Conservation (phyloP, 1,140 invertebrate species). For the Drosophila elegans region DNA sequence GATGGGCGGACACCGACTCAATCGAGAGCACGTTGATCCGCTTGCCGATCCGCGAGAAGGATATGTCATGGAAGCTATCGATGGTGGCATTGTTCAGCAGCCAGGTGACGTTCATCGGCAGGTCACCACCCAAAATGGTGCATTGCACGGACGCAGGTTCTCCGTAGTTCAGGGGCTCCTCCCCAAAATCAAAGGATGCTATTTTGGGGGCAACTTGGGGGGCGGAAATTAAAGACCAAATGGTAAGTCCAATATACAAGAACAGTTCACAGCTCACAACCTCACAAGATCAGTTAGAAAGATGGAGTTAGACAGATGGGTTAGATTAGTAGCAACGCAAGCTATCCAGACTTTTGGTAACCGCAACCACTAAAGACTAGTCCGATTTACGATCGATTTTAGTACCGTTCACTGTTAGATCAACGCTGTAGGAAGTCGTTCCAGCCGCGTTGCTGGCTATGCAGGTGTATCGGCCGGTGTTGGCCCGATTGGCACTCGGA, state of each 20-base stretch:
- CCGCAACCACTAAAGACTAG: constrained; percentile 86
- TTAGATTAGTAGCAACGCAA: constrained; percentile 47
- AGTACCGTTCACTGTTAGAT: constrained; percentile 85
- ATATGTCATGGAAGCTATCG: constrained; percentile 85
- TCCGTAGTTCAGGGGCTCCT: constrained; percentile 89
- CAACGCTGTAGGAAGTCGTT: constrained; percentile 88
- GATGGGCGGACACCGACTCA: constrained; percentile 85
- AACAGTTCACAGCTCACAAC: constrained; percentile 7
- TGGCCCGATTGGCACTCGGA: constrained; percentile 86
- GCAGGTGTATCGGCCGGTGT: constrained; percentile 90
- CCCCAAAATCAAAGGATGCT: constrained; percentile 89
- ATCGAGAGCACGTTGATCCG: constrained; percentile 86
- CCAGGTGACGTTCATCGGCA: constrained; percentile 89
- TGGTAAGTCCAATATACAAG: constrained; percentile 6
- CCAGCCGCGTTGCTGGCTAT: constrained; percentile 91
- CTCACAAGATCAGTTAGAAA: constrained; percentile 22
- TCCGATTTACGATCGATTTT: constrained; percentile 58
- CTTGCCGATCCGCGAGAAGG: constrained; percentile 86
- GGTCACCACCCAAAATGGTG: constrained; percentile 89
- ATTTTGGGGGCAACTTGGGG: constrained; percentile 88
- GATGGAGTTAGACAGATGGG: constrained; percentile 16
- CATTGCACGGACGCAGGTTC: constrained; percentile 91
- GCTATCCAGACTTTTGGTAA: constrained; percentile 85
- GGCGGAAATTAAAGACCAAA: neutral
- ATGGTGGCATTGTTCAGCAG: constrained; percentile 87